Percentiles rank a stretch among this genome's conserved stretches.
These are phyloP conservation scores for Aphaenogaster floridana DNA, from an alignment of 1,140 invertebrate genomes.

Conservation along the genomic window DNA sequence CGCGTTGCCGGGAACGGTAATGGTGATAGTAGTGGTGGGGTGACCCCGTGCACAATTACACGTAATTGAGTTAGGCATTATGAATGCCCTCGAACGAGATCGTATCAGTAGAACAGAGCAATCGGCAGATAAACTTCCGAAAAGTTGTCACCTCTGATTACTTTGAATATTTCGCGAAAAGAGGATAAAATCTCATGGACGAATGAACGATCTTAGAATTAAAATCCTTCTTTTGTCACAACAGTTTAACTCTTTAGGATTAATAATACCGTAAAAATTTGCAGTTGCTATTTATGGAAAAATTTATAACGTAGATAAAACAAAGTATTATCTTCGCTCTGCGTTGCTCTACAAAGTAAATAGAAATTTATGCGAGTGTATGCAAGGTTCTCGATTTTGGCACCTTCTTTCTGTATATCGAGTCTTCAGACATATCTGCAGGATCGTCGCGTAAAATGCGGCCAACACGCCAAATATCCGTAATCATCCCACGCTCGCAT, in stretches of 20 bases:
- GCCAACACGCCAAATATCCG: conserved; percentile 10
- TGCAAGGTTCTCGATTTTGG: background rate
- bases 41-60: conserved; percentile 60
- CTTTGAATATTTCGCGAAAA: background rate
- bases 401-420: background rate
- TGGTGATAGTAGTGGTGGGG: background rate
- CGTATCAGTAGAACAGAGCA: background rate
- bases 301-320: background rate
- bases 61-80: conserved; percentile 72
- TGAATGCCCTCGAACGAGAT: conserved; percentile 47
- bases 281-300: background rate
- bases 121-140: conserved; percentile 22
- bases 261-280: background rate
- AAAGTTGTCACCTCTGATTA: background rate
- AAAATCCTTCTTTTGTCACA: background rate
- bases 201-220: background rate
- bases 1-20: conserved; percentile 26
- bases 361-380: background rate
- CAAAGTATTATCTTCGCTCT: background rate
- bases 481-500: conserved; percentile 35
- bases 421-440: background rate
- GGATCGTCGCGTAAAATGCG: background rate
- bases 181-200: background rate
- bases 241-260: background rate
- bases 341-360: background rate